Conservation (phyloP, 2,888 invertebrate species). For the Tachina fera region DNA sequence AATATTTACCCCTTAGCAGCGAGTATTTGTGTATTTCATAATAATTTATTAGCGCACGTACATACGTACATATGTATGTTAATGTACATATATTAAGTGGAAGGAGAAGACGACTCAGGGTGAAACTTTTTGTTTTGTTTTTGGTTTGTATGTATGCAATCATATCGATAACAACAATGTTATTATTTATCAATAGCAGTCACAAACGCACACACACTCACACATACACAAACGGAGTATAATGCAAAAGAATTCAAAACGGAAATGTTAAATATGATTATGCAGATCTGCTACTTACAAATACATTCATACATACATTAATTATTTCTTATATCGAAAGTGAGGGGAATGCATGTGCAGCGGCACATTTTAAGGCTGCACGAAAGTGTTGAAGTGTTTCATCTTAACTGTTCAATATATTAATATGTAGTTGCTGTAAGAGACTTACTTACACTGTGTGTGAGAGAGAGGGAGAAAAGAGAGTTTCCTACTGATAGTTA, state of each 20-base stretch:
- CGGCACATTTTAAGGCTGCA: slow-evolving; percentile 32
- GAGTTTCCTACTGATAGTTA: slow-evolving; percentile 62
- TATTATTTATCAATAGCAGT: slow-evolving; percentile 37
- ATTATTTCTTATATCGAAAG: slow-evolving; percentile 17
- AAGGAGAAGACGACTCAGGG: slow-evolving; percentile 43
- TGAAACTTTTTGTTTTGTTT: slow-evolving; percentile 22
- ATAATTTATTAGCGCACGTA: slow-evolving; percentile 42
- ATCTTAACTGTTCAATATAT: slow-evolving; percentile 36
- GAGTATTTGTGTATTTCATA: neutral
- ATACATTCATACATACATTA: neutral
- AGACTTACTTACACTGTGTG: slow-evolving; percentile 22
- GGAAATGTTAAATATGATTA: slow-evolving; percentile 53
- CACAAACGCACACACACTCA: slow-evolving; percentile 7
- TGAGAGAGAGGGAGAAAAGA: neutral
- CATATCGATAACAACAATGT: slow-evolving; percentile 27
- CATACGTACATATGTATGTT: neutral
- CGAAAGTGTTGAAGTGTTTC: slow-evolving; percentile 45
- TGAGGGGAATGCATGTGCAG: slow-evolving; percentile 60
- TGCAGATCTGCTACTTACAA: slow-evolving; percentile 53
- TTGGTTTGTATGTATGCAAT: slow-evolving; percentile 1
- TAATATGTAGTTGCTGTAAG: slow-evolving; percentile 12
- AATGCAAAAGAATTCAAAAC: slow-evolving; percentile 57
- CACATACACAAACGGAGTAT: neutral
- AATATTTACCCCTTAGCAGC: slow-evolving; percentile 5
- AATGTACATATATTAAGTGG: neutral